Percentiles rank a stretch among this genome's conserved stretches.
phyloP scores from a whole-genome alignment of 2,113 vertebrate species.

The Chunga burmeisteri region DNA sequence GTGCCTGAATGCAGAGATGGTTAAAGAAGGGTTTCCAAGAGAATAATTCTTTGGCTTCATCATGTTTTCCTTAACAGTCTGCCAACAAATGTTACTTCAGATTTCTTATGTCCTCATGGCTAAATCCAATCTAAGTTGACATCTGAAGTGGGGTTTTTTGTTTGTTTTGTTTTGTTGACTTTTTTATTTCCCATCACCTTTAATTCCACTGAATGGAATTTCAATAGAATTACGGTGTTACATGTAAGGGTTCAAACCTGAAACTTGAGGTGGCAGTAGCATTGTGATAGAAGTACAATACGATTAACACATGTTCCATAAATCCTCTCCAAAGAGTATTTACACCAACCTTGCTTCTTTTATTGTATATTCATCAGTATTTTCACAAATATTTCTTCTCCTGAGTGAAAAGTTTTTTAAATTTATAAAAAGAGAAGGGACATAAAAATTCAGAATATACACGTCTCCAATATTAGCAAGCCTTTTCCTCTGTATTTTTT shows the following conservation, averaged over 20 bases:
- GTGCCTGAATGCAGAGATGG: neutral
- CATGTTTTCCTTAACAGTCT: neutral
- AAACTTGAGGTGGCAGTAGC: neutral
- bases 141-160: neutral
- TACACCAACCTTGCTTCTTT: neutral
- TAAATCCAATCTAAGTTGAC: neutral
- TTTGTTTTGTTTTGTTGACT: neutral
- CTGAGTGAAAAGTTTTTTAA: neutral
- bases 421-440: neutral
- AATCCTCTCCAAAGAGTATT: neutral
- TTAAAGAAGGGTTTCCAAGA: neutral
- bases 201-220: neutral
- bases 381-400: neutral
- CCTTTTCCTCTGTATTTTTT: neutral
- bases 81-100: neutral
- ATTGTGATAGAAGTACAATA: neutral
- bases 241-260: neutral
- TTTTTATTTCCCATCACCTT: neutral
- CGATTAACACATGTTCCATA: neutral
- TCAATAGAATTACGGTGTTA: neutral
- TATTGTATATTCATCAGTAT: neutral
- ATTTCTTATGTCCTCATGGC: neutral
- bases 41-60: neutral
- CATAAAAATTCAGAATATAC: neutral
- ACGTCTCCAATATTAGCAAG: neutral